Percentiles rank a stretch among this genome's conserved stretches.
Conservation (phyloP, 1,140 invertebrate genomes). For the Drosophila ficusphila region DNA sequence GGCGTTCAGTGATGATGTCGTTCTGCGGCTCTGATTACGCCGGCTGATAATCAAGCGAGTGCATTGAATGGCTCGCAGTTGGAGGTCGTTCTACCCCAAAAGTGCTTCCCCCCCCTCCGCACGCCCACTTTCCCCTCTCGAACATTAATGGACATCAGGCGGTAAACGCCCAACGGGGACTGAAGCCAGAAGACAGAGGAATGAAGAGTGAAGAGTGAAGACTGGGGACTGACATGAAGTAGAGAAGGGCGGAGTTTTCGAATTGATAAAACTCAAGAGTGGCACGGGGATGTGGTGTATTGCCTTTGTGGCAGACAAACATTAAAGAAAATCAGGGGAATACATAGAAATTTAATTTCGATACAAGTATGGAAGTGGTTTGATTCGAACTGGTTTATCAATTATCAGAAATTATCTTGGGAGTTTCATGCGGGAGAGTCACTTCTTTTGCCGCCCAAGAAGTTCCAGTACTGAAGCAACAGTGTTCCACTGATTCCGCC, state of each 20-base stretch:
- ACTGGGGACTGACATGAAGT: constrained; percentile 16
- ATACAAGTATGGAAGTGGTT: no score
- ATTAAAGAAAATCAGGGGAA: constrained; percentile 7
- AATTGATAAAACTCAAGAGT: constrained; percentile 31
- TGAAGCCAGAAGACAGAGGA: constrained; percentile 6
- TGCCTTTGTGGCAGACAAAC: not conserved
- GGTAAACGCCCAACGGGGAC: constrained; percentile 48
- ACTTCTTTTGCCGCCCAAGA: no score
- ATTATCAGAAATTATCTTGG: no score
- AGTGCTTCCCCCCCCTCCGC: not conserved
- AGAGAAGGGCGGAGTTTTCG: constrained; percentile 35
- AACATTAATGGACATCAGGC: constrained; percentile 65
- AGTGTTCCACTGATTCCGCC: no score
- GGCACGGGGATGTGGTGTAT: not conserved
- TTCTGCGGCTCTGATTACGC: constrained; percentile 51
- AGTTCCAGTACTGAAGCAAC: no score
- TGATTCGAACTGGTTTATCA: no score
- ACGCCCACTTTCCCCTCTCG: constrained; percentile 6
- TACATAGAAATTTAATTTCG: no score
- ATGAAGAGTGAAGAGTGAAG: constrained; percentile 7
- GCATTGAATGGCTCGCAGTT: constrained; percentile 61
- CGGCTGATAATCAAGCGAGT: constrained; percentile 59
- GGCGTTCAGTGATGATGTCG: constrained; percentile 42
- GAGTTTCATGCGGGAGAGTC: no score
- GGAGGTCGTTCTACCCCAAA: constrained; percentile 44